Base-by-base conservation (phyloP, 1,140 invertebrate species). In the Medauroidea extradentata region DNA sequence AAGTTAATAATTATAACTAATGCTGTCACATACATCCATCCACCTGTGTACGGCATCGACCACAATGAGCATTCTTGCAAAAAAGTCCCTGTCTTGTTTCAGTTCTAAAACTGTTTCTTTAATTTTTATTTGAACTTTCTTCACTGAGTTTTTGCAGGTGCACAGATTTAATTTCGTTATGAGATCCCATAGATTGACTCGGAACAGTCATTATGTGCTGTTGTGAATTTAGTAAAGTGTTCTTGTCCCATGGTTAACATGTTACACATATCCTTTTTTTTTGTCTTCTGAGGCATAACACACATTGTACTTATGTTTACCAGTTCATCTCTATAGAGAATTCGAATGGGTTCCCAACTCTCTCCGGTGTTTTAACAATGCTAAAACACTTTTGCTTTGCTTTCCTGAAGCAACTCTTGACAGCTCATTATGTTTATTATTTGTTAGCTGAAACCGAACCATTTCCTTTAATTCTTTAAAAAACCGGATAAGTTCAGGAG, bases 221-320 rank as follows among this genome's bases (percentile, higher is more conserved):
- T 13, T 8, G 52, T 29, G 8, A 53, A 53, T 39, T 41, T 29
- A 11, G 23, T 13, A 34, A 53, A 53, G 11, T 53, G 24, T 27
- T 39, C 11, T 34, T 53, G 24, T 34, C 52, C 9, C n/a, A 53
- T 27, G 25, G 21, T 39, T 53, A 11, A 27, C 52, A 53, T 53
- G 19, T 53, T 53, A 19, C 52, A 53, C 52, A 53, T 34, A 8
- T 53, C 18, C 14, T 53, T 21, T 21, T n/a, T n/a, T n/a, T 53
- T 53, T 3, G 18, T 53, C 8, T 53, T 53, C 24, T 11, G 25
- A 27, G 24, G 52, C 52, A 53, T 53, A 34, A 34, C 29, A 34
- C 29, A 34, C 29, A 34, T 34, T 34, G 29, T 34, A 7, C 29
- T 34, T 27, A 29, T 7, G 25, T 53, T 11, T 29, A 24, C n/a